A percentile compares a stretch with the other conserved stretches of the same genome.
phyloP scores from a whole-genome alignment of 2,797 vertebrate genomes.

The Pantherophis alleghaniensis region DNA sequence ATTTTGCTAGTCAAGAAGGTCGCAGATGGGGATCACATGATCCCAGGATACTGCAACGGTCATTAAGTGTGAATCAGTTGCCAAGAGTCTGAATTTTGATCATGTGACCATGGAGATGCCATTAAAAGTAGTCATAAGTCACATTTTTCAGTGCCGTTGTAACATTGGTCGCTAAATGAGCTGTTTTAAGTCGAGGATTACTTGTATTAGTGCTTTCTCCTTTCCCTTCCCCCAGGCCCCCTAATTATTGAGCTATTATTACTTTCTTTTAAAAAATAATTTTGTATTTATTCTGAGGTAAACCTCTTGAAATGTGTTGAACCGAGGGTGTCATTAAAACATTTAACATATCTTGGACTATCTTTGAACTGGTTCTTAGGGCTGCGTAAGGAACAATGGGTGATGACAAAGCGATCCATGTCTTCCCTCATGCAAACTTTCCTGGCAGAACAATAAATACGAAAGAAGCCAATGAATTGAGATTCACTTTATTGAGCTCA shows the following conservation, averaged over 20 bases:
- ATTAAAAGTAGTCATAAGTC: too few relatives aligned
- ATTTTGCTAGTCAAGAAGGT: too few relatives aligned
- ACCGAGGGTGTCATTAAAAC: slow-evolving; percentile 4
- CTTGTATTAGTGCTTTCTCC: not conserved
- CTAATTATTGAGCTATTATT: not conserved
- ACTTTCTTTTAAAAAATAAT: not conserved
- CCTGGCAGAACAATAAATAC: not conserved
- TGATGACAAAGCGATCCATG: too few relatives aligned
- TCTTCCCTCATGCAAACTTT: not conserved
- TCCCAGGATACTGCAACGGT: too few relatives aligned
- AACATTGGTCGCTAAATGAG: not conserved
- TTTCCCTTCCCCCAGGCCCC: too few relatives aligned
- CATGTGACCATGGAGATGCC: too few relatives aligned
- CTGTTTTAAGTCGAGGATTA: not conserved
- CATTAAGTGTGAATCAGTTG: too few relatives aligned
- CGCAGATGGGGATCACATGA: too few relatives aligned
- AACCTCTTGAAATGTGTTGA: not conserved
- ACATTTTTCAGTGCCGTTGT: too few relatives aligned
- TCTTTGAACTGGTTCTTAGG: not conserved
- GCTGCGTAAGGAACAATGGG: too few relatives aligned
- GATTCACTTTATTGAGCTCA: not conserved
- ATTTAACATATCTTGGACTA: not conserved
- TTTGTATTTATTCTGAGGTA: slow-evolving; percentile 9
- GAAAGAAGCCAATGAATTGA: not conserved
- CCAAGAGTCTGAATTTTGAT: too few relatives aligned